Evolutionary conservation across 2,113 vertebrate species (phyloP).

Genomic region (Paraplagusia blochii): DNA sequence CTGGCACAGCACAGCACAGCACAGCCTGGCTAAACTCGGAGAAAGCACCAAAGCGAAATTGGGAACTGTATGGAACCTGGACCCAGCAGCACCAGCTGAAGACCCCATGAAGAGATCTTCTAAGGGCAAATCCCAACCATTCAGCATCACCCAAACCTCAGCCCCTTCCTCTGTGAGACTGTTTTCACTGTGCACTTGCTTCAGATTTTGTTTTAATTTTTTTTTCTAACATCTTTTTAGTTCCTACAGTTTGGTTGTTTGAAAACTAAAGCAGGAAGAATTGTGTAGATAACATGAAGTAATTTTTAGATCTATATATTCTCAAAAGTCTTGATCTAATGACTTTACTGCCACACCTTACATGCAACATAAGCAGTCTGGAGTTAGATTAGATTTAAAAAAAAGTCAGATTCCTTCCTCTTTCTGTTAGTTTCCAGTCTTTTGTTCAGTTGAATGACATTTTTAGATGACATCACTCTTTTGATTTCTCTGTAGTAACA

Average conservation of each 20-base stretch:
- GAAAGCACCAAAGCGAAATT: constrained; percentile 64
- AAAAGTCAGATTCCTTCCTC: constrained; percentile 7
- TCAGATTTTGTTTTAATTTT: constrained; percentile 1
- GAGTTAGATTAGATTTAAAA: constrained; percentile 61
- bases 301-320: constrained; percentile 4
- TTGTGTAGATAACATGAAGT: constrained; percentile 10
- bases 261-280: constrained; percentile 10
- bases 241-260: constrained; percentile 16
- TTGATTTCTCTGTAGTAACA: constrained; percentile 30
- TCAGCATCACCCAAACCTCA: neutral
- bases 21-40: constrained; percentile 16
- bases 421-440: neutral
- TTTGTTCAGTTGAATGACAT: neutral
- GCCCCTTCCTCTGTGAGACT: constrained; percentile 3
- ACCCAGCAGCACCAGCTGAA: constrained; percentile 48
- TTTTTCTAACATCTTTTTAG: constrained; percentile 17
- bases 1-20: constrained; percentile 34
- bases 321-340: neutral
- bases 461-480: constrained; percentile 5
- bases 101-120: constrained; percentile 46
- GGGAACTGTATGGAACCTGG: constrained; percentile 53
- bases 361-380: constrained; percentile 16
- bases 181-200: constrained; percentile 23
- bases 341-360: constrained; percentile 1
- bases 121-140: constrained; percentile 26